Evolutionary conservation across 2,888 invertebrate species (phyloP), one percentile per base, ranked within the genome.

Genomic region (Mesochorus sp.): DNA sequence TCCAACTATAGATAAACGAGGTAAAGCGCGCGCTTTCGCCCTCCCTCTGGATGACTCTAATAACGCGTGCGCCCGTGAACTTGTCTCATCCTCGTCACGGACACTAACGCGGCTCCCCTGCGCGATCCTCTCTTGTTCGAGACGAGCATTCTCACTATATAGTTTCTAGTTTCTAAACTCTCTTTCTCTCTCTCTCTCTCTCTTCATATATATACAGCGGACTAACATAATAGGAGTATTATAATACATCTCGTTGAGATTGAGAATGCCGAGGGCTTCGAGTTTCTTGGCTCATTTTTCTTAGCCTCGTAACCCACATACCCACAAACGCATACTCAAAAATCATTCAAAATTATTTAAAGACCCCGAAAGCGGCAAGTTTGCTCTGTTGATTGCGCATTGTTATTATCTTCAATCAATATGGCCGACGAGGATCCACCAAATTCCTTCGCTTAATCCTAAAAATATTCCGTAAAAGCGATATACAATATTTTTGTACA

Each of bases 21-120:
- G 59, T 72, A 72, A 76, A 76, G 66, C 39, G 24, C 53, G 61
- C 55, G 62, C 57, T 53, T 24, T 10, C 12, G 55, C 26, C 39
- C 37, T 34, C 42, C 49, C 73, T 68, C 55, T 51, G 67, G 73
- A 78, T 73, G 61, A 71, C 73, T 78, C 62, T 78, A 78, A 78
- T 78, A 78, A 73, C 77, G 73, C 59, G 59, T 57, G 77, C 68
- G 77, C 77, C 77, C 77, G 53, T 78, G 77, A 78, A 78, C 77
- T 78, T 78, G 62, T 72, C 61, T 57, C n/a, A n/a, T n/a, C n/a
- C 67, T 64, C 73, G 68, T 68, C 77, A 73, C 62, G 62, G 62
- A 61, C 62, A 51, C 39, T 42, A 39, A 28, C 17, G 34, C 64
- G 28, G 37, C 34, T 12, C 10, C 17, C 64, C 26, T 24, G 10